Percentiles rank a stretch among this genome's conserved stretches.
Conservation (phyloP, 2,888 invertebrate genomes). For the Dexiosoma caninum region DNA sequence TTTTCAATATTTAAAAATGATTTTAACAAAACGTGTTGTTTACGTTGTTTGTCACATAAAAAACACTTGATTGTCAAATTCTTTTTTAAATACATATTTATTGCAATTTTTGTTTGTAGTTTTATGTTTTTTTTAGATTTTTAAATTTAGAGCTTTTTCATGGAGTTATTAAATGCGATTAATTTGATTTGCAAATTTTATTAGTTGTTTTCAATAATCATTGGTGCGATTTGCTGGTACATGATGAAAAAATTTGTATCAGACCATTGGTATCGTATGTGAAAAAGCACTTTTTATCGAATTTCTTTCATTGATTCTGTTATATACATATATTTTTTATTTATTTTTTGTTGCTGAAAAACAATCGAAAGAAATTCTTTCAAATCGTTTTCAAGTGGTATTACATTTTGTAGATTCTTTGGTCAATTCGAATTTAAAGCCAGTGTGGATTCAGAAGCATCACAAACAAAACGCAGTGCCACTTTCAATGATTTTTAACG, state of each 20-base stretch:
- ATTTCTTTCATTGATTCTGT: constrained; percentile 63
- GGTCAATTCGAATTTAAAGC: constrained; percentile 20
- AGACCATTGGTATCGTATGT: constrained; percentile 79
- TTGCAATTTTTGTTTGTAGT: not conserved
- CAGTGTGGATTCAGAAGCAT: constrained; percentile 18
- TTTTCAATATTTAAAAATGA: constrained; percentile 57
- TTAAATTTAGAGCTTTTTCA: constrained; percentile 28
- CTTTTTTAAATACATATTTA: constrained; percentile 55
- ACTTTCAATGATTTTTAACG: constrained; percentile 56
- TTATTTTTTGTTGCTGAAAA: constrained; percentile 29
- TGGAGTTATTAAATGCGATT: constrained; percentile 23
- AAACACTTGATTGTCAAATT: constrained; percentile 58
- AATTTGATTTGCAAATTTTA: constrained; percentile 27
- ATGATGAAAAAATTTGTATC: constrained; percentile 79
- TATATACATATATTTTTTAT: constrained; percentile 17
- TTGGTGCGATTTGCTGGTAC: constrained; percentile 77
- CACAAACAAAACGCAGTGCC: constrained; percentile 60
- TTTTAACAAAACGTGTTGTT: constrained; percentile 66
- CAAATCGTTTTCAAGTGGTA: constrained; percentile 61
- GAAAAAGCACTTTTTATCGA: constrained; percentile 77
- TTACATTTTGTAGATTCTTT: constrained; percentile 55
- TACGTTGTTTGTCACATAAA: constrained; percentile 63
- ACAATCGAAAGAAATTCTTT: constrained; percentile 61
- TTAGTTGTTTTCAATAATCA: constrained; percentile 43
- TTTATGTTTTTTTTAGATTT: constrained; percentile 10